These are phyloP conservation scores for Herpetotheres cachinnans DNA, from an alignment of 2,113 vertebrate genomes.

Conservation along the genomic window DNA sequence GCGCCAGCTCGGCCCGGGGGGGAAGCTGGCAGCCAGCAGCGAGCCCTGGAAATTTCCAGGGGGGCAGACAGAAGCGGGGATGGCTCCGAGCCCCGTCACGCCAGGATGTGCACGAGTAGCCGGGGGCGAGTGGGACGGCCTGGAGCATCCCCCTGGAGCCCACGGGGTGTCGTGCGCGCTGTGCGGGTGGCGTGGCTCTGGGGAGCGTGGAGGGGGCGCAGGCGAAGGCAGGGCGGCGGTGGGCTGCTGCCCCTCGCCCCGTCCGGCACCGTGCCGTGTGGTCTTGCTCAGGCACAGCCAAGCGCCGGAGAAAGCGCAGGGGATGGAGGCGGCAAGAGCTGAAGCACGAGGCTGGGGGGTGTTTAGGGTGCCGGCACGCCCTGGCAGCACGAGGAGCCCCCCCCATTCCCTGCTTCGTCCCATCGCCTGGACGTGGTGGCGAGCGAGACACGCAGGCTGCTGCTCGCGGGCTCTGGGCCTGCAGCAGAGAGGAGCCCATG, in stretches of 20 bases:
- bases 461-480: background rate
- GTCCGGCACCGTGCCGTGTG: background rate
- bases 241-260: background rate
- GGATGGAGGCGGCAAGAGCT: background rate
- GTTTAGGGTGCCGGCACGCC: background rate
- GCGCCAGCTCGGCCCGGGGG: background rate
- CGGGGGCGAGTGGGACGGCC: background rate
- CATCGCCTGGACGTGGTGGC: background rate
- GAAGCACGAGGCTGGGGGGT: rapidly evolving
- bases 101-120: background rate
- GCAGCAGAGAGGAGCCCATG: background rate
- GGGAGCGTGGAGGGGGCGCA: background rate
- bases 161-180: background rate
- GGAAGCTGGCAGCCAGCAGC: background rate
- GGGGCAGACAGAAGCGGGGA: background rate
- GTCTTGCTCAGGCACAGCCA: background rate
- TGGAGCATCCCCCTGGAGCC: background rate
- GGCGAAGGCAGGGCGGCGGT: background rate
- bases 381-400: rapidly evolving
- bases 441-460: rapidly evolving
- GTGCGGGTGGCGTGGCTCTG: background rate
- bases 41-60: slow-evolving; percentile 10
- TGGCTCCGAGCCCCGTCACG: background rate
- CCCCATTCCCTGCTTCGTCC: background rate
- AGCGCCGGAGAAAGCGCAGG: rapidly evolving